Evolutionary conservation across 2,888 invertebrate genomes (phyloP).

Genomic region (Plagiodera versicolora): DNA sequence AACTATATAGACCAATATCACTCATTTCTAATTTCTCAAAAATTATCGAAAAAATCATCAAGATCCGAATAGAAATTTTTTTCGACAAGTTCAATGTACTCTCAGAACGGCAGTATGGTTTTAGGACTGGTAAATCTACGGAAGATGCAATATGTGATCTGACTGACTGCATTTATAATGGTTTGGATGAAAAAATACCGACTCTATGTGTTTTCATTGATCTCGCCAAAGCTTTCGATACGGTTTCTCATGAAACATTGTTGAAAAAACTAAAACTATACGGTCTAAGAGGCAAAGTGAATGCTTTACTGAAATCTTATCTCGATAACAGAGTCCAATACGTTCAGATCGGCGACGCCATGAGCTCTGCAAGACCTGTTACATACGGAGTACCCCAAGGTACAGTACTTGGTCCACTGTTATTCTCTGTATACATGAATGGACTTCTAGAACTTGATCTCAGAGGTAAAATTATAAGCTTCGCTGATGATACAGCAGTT

Average conservation of each 20-base stretch:
- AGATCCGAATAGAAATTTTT: no score
- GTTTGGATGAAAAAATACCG: conserved; percentile 3
- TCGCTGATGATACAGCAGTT: neutral
- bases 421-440: neutral
- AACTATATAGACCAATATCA: neutral
- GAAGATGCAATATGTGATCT: neutral
- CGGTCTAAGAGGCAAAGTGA: no score
- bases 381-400: neutral
- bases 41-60: no score
- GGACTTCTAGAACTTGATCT: no score
- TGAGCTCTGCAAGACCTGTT: no score
- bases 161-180: neutral
- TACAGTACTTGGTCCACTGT: neutral
- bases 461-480: neutral
- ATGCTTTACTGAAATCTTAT: no score
- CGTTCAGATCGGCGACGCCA: no score
- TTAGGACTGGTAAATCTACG: neutral
- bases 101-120: neutral
- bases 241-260: neutral
- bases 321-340: no score
- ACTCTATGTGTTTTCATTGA: conserved; percentile 6
- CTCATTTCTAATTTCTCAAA: neutral
- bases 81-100: no score
- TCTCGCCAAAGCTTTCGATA: conserved; percentile 10
- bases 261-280: conserved; percentile 7